Evolutionary conservation across 2,113 vertebrate genomes (phyloP).

Genomic region (Furnarius figulus): DNA sequence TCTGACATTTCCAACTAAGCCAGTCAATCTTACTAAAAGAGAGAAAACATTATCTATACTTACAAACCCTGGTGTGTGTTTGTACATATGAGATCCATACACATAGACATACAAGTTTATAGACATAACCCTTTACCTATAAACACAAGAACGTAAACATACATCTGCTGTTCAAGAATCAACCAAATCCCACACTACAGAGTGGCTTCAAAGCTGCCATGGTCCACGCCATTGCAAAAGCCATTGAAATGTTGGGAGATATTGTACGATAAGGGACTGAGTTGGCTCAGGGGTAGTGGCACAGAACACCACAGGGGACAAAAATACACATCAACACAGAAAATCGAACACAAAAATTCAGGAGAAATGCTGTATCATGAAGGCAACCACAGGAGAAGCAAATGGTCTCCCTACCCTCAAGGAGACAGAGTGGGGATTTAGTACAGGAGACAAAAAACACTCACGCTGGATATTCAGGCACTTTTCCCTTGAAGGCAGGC

Average conservation of each 20-base stretch:
- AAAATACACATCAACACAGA: not conserved
- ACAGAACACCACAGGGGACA: not conserved
- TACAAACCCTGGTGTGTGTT: not conserved
- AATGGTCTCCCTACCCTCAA: not conserved
- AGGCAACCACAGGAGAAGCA: not conserved
- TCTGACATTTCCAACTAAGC: not conserved
- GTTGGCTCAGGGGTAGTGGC: not conserved
- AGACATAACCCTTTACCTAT: not conserved
- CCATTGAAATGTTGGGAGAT: not conserved
- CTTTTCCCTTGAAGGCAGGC: constrained; percentile 82
- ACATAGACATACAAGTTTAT: not conserved
- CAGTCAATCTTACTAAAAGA: not conserved
- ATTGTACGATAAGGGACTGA: not conserved
- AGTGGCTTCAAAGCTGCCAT: not conserved
- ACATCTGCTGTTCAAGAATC: not conserved
- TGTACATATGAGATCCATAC: not conserved
- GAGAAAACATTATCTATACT: not conserved
- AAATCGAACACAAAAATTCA: not conserved
- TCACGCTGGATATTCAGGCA: constrained; percentile 95
- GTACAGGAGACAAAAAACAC: constrained; percentile 37
- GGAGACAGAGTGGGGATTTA: not conserved
- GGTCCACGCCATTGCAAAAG: not conserved
- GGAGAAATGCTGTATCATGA: not conserved
- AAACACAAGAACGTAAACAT: not conserved
- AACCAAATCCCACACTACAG: not conserved